These are phyloP conservation scores for Drosophila infuscata DNA, from an alignment of 2,888 invertebrate species.

Conservation along the genomic window DNA sequence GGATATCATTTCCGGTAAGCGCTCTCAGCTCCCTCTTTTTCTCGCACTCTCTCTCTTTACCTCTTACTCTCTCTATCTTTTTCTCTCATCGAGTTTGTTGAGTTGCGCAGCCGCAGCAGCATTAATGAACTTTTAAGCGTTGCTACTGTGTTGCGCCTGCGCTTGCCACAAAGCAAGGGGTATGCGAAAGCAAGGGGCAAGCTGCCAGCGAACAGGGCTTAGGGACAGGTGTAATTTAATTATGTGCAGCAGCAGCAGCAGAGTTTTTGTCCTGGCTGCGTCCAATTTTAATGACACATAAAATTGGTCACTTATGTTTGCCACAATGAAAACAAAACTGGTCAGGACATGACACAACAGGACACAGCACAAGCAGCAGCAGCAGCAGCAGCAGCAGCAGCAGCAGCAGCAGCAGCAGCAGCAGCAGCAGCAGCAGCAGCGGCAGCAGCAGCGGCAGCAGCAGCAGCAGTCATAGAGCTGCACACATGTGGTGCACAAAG, in stretches of 20 bases:
- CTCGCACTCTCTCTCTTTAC: not conserved
- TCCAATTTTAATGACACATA: slow-evolving; percentile 82
- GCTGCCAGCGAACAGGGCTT: slow-evolving; percentile 15
- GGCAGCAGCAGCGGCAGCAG: not conserved
- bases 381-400: not conserved
- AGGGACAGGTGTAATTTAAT: slow-evolving; percentile 82
- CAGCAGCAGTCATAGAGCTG: slow-evolving; percentile 31
- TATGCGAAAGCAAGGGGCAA: slow-evolving; percentile 20
- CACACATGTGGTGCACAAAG: slow-evolving; percentile 65
- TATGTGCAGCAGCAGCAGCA: slow-evolving; percentile 53
- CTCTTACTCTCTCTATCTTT: not conserved
- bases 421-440: slow-evolving; percentile 3
- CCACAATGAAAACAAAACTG: slow-evolving; percentile 79
- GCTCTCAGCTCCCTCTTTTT: slow-evolving; percentile 1
- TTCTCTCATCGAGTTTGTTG: not conserved
- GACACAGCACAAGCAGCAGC: slow-evolving; percentile 8
- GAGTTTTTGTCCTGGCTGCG: slow-evolving; percentile 48
- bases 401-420: not conserved
- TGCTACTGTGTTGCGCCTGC: slow-evolving; percentile 40
- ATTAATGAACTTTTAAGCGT: slow-evolving; percentile 78
- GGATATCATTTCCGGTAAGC: slow-evolving; percentile 63
- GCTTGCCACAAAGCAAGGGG: slow-evolving; percentile 2
- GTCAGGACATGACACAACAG: slow-evolving; percentile 75
- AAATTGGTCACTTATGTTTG: slow-evolving; percentile 81
- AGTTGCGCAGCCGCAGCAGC: slow-evolving; percentile 51